Evolutionary conservation across 2,113 vertebrate genomes (phyloP), one percentile per base, ranked within the genome.

Genomic region (Zonotrichia leucophrys): DNA sequence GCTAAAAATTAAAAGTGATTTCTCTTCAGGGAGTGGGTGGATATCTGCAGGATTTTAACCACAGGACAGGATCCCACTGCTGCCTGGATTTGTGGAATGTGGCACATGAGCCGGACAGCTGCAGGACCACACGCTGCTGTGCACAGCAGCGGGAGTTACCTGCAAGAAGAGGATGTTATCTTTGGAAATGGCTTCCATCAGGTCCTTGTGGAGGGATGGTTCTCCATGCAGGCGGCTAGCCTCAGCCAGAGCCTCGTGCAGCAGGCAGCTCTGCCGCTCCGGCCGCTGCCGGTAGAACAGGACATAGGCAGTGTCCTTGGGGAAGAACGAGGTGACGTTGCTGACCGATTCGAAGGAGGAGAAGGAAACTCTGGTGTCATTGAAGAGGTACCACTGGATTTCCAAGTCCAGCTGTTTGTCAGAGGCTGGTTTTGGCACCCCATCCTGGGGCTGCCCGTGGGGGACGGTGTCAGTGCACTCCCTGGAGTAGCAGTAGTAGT

Each of bases 151-250:
- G 0, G 76, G 50, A 73, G 31, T 97, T 96, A 98, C 98, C 98
- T 98, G 98, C 90, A 98, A 77, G 95, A 98, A 98, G 72, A 98
- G 97, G 68, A 98, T 97, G 94, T 98, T 98, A 88, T 98, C 98
- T 94, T 98, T 98, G 78, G 98, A 97, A 87, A 98, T 98, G 76
- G 98, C 98, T 94, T 98, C 98, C 98, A 98, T 98, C 96, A 98
- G 60, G 80, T 98, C 98, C 85, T 98, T 98, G 63, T 97, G 97
- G 18, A 98, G 98, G 30, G 97, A 92, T 24, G 96, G 96, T 20
- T 98, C 98, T 0, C 96, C 66, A 1, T 96, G 95, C 56, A 79
- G 70, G 30, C 31, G 21, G 27, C 95, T 42, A 0, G 96, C 92
- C 67, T 97, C 94, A 0, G 82, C 69, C 52, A 89, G 83, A 2